These are phyloP conservation scores for Synergus laeviventris DNA, from an alignment of 2,888 invertebrate genomes.

Conservation along the genomic window DNA sequence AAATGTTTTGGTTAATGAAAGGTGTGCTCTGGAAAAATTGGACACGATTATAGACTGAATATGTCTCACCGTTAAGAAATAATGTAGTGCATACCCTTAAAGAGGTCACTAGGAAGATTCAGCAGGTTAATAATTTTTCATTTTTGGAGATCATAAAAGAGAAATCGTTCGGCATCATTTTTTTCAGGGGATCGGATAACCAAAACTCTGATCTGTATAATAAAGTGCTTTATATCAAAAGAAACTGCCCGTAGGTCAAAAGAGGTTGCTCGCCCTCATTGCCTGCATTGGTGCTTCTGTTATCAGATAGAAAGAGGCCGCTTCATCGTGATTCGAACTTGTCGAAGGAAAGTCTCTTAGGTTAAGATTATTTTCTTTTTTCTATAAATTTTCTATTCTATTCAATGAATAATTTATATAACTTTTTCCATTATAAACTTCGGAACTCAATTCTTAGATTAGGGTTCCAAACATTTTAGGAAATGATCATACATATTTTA, in stretches of 20 bases:
- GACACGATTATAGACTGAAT: not conserved
- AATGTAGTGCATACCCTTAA: not conserved
- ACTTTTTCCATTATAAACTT: not conserved
- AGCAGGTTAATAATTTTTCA: slow-evolving; percentile 5
- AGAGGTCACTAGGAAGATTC: not conserved
- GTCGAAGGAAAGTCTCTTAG: slow-evolving; percentile 54
- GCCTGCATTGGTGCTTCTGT: slow-evolving; percentile 64
- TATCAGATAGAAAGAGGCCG: slow-evolving; percentile 70
- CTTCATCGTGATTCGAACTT: slow-evolving; percentile 50
- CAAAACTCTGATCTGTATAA: slow-evolving; percentile 32
- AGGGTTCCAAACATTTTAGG: not conserved
- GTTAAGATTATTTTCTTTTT: slow-evolving; percentile 46
- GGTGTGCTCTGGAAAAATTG: not conserved
- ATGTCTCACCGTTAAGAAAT: not conserved
- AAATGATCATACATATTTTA: not conserved
- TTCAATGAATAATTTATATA: slow-evolving; percentile 24
- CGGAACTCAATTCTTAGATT: not conserved
- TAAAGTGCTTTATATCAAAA: slow-evolving; percentile 32
- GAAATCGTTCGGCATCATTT: slow-evolving; percentile 32
- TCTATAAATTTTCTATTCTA: slow-evolving; percentile 14
- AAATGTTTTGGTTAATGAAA: too few species aligned
- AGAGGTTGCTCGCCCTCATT: slow-evolving; percentile 65
- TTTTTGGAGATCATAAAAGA: slow-evolving; percentile 29
- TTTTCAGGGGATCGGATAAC: slow-evolving; percentile 23
- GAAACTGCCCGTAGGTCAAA: slow-evolving; percentile 58